Evolutionary conservation across 2,888 invertebrate species (phyloP), one percentile per base, ranked within the genome.

Genomic region (Lepidochrysops patricia): DNA sequence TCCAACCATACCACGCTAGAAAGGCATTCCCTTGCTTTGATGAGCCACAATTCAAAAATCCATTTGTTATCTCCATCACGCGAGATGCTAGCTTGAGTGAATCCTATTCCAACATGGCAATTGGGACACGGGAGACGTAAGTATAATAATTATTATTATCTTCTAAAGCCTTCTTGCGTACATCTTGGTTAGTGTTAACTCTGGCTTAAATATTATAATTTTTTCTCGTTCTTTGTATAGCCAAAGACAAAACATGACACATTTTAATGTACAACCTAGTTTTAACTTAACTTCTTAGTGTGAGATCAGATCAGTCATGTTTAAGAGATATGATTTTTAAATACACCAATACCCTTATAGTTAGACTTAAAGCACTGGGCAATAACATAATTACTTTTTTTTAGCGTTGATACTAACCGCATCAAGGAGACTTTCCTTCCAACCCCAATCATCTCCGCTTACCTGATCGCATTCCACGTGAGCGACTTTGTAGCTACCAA

Each of bases 11-110:
- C 63, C 93, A 94, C 70, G 96, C 96, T 0, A 90, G 96, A 63
- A 91, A 93, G 70, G 96, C 95, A 0, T 97, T 97, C 77, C 97
- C 97, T 0, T 96, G 96, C 78, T 95, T 96, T 68, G 97, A 97
- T 71, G 96, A 97, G 70, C 97, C 97, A 0, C 91, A 92, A 27
- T 94, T 95, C 75, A 96, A 96, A 76, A 94, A 96, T 0, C 91
- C 84, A 32, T 97, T 93, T 68, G 84, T 85, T 1, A 90, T 97
- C 50, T 91, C 90, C 64, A 91, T 97, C 63, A 91, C 91, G 2
- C 90, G 93, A 60, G 89, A 91, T 26, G 69, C 70, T 1, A 79
- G 77, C 57, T 89, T 92, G 66, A 82, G 85, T 9, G 77, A 76
- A 2, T 86, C 91, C 0, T 84, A 90, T 66, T 94, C 94, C 25